These are phyloP conservation scores for Tetragonula clypearis DNA, from an alignment of 1,140 invertebrate genomes.

Conservation along the genomic window DNA sequence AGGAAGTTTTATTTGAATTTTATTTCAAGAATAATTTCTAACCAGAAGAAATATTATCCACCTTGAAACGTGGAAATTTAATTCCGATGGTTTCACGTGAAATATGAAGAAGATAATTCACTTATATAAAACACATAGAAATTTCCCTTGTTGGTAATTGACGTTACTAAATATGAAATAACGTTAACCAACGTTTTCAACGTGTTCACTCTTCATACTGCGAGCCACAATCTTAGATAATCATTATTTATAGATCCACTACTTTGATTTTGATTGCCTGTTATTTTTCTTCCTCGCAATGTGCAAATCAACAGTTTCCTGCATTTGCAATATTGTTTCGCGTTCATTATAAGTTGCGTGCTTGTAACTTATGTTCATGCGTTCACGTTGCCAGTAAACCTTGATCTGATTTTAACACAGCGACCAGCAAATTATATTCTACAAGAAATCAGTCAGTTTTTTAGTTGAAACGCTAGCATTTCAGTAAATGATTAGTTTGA, in stretches of 20 bases:
- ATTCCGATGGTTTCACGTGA: background rate
- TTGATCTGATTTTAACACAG: background rate
- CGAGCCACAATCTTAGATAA: constrained; percentile 13
- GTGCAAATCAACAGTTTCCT: constrained; percentile 8
- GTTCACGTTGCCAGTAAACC: background rate
- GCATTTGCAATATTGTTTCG: background rate
- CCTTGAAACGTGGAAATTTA: background rate
- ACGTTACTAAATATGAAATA: background rate
- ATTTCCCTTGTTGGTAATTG: constrained; percentile 5
- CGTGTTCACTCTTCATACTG: constrained; percentile 2
- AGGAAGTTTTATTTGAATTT: background rate
- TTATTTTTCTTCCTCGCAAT: background rate
- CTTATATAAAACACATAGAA: background rate
- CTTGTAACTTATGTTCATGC: background rate
- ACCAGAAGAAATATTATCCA: background rate
- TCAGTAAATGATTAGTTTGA: no score
- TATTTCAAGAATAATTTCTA: background rate
- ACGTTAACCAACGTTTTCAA: background rate
- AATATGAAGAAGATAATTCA: background rate
- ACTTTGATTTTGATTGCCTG: background rate
- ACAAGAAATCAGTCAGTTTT: background rate
- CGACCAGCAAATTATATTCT: no score
- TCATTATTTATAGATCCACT: constrained; percentile 22
- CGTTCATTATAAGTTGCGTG: background rate
- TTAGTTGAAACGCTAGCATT: no score